A percentile compares a stretch with the other conserved stretches of the same genome.
Conservation (phyloP, 35 echinoderm and acorn worm genomes). For the Anneissia japonica region DNA sequence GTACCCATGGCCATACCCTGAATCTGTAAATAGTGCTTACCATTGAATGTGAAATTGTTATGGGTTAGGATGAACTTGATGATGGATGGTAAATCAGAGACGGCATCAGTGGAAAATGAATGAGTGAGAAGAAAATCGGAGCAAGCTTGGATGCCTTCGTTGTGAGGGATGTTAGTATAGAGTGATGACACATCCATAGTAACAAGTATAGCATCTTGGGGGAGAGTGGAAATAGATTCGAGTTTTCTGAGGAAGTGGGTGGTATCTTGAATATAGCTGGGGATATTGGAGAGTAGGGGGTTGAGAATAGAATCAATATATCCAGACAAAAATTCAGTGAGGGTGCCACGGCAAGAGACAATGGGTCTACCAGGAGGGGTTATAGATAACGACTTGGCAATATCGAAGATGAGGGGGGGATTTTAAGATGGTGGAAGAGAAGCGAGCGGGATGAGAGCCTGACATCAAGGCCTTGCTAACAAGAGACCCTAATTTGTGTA, state of each 20-base stretch:
- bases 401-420: neutral
- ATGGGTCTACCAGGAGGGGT: conserved; percentile 9
- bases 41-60: no score
- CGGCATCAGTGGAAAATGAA: no score
- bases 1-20: no score
- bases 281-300: neutral
- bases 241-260: conserved; percentile 7
- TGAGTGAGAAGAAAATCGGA: neutral
- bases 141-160: conserved; percentile 6
- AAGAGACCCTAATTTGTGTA: no score
- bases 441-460: neutral
- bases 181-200: no score
- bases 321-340: neutral
- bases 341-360: neutral
- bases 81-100: no score
- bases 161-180: conserved; percentile 8
- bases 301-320: conserved; percentile 9
- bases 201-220: neutral
- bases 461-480: no score
- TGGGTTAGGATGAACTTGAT: no score
- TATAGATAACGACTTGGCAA: neutral
- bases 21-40: no score
- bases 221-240: neutral
- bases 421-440: neutral
- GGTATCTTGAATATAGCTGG: conserved; percentile 16